Evolutionary conservation across 2,113 vertebrate genomes (phyloP), one percentile per base, ranked within the genome.

Genomic region (Formicarius rufipectus): DNA sequence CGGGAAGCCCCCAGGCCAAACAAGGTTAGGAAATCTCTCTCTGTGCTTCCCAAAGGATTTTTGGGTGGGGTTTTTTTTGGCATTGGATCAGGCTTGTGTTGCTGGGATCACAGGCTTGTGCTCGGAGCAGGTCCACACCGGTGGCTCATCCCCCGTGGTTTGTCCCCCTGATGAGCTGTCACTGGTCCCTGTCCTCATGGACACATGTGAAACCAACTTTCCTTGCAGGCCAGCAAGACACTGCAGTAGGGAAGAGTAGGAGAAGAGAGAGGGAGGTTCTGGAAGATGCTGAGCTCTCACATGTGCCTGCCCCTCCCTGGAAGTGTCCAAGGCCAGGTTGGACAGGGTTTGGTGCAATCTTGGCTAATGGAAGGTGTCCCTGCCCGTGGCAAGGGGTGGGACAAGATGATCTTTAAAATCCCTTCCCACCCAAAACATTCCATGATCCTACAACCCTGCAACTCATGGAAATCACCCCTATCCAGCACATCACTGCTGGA

Each of bases 1-100:
- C 2, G 2, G 13, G 62, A 89, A 55, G 49, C 50, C 1, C 0
- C 30, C 21, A 49, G 22, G 56, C 8, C 24, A 52, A 14, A 1
- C 0, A 4, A 10, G 28, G 5, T 17, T 10, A 45, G 50, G 60
- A 75, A 58, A 79, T 22, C 15, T 40, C 50, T 84, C 77, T 53
- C 49, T 9, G 4, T 6, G 21, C 27, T 77, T 64, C 63, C 28
- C 1, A 1, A 6, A 35, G 30, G 53, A 68, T 68, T 60, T n/a
- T 33, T 19, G 37, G 49, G 47, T 47, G 21, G 49, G 40, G 6
- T 0, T 27, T 72, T 28, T 55, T 40, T 63, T 59, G 12, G 12
- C 33, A 17, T 3, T 31, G 62, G 14, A 55, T 30, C 53, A 49
- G 37, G 45, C 2, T 44, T 49, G 15, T 0, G 0, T 40, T 53